Base-by-base conservation (phyloP, 2,113 vertebrate genomes). In the Uria aalge region DNA sequence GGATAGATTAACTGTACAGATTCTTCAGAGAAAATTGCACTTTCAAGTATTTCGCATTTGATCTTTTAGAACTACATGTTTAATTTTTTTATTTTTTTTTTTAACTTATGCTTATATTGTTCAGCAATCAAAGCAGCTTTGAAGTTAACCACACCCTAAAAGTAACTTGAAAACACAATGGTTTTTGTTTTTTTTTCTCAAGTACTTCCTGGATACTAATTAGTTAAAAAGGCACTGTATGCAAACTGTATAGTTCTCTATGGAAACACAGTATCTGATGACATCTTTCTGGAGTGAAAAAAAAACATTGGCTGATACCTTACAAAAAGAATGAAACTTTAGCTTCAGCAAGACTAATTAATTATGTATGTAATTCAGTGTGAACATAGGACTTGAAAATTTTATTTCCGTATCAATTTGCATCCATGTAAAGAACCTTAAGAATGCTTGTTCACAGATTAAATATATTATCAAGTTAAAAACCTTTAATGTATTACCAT, bases 311-410 rank as follows among this genome's bases (percentile, higher is more conserved):
- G 83, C 74, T 69, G 96, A 78, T 80, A 82, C n/a, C 47, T 85
- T 64, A 90, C 74, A 96, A 91, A 97, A 96, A 94, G 74, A 88
- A 72, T 48, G 71, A 88, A 97, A 96, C 63, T 45, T 95, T 45
- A 96, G 60, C 90, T 88, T 59, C 74, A 64, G 82, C 9, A 36
- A 92, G 87, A 55, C 83, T 90, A 74, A 92, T 96, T 95, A 92
- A 96, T 96, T 96, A 94, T 85, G 95, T 80, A 95, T 85, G 76
- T 48, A 67, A 88, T 71, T n/a, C 94, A 94, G n/a, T n/a, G 59
- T 66, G 92, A 92, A 94, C 67, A 57, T 1, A 62, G 63, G 23
- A 85, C 80, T 96, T 91, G 90, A 75, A 88, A 67, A 97, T 84
- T 95, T 11, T 88, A 94, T 91, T 81, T 93, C 85, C 29, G 3